Base-by-base conservation (phyloP, 2,797 vertebrate species). In the Bucorvus abyssinicus region DNA sequence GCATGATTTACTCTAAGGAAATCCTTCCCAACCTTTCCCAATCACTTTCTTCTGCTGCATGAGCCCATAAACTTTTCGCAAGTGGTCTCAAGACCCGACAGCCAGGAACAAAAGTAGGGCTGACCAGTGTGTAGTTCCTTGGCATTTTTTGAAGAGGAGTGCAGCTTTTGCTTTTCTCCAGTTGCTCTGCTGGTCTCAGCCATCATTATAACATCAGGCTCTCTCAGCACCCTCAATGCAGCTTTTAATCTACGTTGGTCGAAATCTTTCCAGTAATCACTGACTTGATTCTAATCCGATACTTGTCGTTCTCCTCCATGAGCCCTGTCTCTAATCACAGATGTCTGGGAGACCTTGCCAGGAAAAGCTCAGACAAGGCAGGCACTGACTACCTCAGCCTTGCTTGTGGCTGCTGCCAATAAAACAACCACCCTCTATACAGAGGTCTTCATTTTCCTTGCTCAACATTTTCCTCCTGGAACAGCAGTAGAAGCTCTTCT, bases 321-420 rank as follows among this genome's bases (percentile, higher is more conserved):
- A 67, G 6, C 21, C 14, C 4, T 45, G 14, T 52, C 16, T 50
- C n/a, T 47, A 78, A 73, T 14, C 14, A 64, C 20, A 73, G 55
- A 47, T 45, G 14, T 12, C n/a, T 40, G 5, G n/a, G 60, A 68
- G 6, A 68, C 14, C 9, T 63, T 42, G 21, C 15, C 44, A 63
- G 38, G 10, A 68, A 78, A 78, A 57, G 5, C n/a, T 78, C 38
- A 63, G 49, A 18, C 24, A 73, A 73, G 50, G 15, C 7, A 55
- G 53, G 8, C 38, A 57, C 24, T 18, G 26, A 32, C 21, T 45
- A 63, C 26, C 19, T 61, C 36, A 61, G 16, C 22, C 29, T 32
- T 1, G 0, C 34, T 59, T 40, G 12, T 52, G 12, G 19, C 29
- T 3, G 1, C 38, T 80, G 15, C 47, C 26, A 47, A 18, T 56